Base-by-base conservation (phyloP, 2,888 invertebrate species). In the Amphipyra berbera region DNA sequence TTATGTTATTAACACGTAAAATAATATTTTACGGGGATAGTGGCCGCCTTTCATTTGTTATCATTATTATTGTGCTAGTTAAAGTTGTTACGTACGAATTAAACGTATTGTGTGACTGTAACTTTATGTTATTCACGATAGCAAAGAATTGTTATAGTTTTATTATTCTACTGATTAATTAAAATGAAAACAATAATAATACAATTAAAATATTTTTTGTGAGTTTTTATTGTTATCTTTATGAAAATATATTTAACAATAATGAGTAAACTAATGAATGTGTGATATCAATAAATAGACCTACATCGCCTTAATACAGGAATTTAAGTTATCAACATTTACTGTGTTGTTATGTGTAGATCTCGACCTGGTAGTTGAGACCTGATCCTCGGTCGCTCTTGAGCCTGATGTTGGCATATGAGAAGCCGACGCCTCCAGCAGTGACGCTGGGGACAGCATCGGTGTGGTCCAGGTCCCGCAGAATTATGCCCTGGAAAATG, bases 311-410 rank as follows among this genome's bases (percentile, higher is more conserved):
- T 38, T 8, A 54, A 2, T n/a, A 27, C 12, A 54, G 9, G 38
- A 44, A 49, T 35, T 49, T 45, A 33, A 13, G 37, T 21, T 15
- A 6, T 55, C 9, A 1, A 33, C 13, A 52, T 54, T 46, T 14
- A 15, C 9, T 61, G 61, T 63, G 44, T 35, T 48, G 30, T 85
- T 90, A 93, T 0, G 85, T 82, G 73, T 94, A 95, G 45, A 93
- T 13, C 80, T 95, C 95, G 8, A 95, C 45, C 76, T 95, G 94
- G 73, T 90, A 95, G 83, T 95, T 94, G 49, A 95, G 86, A 0
- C 93, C 94, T 3, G 90, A 89, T 30, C 94, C 93, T 13, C 95
- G 79, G 0, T 90, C 94, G 50, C 94, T 94, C 85, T 95, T 95
- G 41, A 95, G 82, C 50, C 88, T 84, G 33, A 95, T 76, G 82